These are phyloP conservation scores for Oligia strigilis DNA, from an alignment of 2,888 invertebrate species.

Conservation along the genomic window DNA sequence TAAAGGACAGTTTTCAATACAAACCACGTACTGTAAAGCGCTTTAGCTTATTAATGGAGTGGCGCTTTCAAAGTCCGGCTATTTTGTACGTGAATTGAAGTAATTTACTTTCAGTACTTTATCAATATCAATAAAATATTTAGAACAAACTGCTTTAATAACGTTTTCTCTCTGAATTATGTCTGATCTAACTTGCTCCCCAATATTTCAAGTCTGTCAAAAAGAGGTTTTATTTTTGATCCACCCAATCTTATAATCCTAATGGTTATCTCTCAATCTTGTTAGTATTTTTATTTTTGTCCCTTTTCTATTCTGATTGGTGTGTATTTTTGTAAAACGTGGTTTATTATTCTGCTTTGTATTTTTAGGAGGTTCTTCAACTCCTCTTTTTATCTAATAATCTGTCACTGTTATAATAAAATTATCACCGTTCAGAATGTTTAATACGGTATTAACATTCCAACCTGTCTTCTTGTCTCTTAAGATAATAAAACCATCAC, in stretches of 20 bases:
- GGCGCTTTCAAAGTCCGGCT: conserved; percentile 39
- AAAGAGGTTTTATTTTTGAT: conserved; percentile 44
- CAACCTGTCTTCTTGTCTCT: conserved; percentile 8
- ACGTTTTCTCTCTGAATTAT: conserved; percentile 14
- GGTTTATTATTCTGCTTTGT: neutral
- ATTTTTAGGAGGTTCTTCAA: neutral
- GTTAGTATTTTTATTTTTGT: conserved; percentile 34
- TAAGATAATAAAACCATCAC: conserved; percentile 32
- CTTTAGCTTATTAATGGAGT: conserved; percentile 49
- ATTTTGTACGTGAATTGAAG: conserved; percentile 31
- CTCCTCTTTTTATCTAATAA: neutral
- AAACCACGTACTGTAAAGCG: conserved; percentile 27
- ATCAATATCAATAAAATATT: conserved; percentile 3
- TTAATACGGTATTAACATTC: conserved; percentile 36
- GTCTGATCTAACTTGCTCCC: conserved; percentile 27
- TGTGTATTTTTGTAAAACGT: neutral
- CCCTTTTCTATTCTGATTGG: conserved; percentile 9
- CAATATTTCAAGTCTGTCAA: conserved; percentile 47
- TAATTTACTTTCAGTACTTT: conserved; percentile 33
- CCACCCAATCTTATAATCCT: conserved; percentile 50
- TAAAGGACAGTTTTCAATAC: conserved; percentile 49
- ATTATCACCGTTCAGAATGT: conserved; percentile 6
- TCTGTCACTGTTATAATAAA: conserved; percentile 22
- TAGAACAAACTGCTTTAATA: conserved; percentile 23
- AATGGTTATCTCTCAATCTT: conserved; percentile 44